phyloP scores from a whole-genome alignment of 2,113 vertebrate species.

The Heterochromis multidens region DNA sequence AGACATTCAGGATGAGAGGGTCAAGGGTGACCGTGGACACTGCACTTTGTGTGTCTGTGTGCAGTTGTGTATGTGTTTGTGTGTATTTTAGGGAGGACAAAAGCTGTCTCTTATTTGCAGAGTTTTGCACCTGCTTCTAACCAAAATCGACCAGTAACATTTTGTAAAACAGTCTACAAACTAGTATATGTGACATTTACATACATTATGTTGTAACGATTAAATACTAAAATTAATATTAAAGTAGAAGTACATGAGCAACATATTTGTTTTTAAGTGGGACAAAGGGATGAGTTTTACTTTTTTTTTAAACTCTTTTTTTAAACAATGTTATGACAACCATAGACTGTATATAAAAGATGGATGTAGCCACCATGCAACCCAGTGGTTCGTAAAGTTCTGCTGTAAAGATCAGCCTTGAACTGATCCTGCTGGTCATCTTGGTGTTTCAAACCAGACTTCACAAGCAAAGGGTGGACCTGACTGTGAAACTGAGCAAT shows the following conservation, averaged over 20 bases:
- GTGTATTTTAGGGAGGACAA: background rate
- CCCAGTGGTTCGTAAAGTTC: background rate
- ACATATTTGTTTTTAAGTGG: background rate
- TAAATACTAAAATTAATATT: too few species aligned
- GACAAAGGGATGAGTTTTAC: background rate
- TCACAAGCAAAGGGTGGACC: too few species aligned
- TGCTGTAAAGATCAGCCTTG: background rate
- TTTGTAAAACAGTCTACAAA: background rate
- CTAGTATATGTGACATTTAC: background rate
- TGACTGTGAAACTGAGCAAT: too few species aligned
- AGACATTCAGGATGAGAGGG: conserved; percentile 56
- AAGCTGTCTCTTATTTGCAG: background rate
- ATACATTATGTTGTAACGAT: too few species aligned
- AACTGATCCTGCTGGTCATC: background rate
- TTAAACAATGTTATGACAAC: background rate
- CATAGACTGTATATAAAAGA: background rate
- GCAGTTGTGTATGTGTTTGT: background rate
- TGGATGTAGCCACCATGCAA: background rate
- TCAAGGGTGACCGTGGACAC: background rate
- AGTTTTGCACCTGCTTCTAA: background rate
- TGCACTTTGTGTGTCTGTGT: background rate
- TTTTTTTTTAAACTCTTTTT: too few species aligned
- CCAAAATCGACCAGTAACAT: background rate
- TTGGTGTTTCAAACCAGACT: background rate
- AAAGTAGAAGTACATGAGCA: background rate